Evolutionary conservation across 2,797 vertebrate species (phyloP), one percentile per base, ranked within the genome.

Genomic region (Sebastiscus tertius): DNA sequence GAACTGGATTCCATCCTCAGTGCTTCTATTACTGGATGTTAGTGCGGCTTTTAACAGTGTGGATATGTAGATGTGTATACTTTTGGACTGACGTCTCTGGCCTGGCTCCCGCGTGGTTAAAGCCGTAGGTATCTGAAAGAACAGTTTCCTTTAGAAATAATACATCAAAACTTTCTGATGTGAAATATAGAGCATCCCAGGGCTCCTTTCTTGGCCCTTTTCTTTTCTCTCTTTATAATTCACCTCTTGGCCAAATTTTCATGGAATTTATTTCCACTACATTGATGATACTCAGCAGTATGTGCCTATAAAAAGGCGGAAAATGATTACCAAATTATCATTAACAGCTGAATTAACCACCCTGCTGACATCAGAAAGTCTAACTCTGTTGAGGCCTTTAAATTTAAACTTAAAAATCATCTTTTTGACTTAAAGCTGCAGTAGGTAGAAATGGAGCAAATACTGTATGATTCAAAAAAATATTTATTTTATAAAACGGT

Each of bases 331-430:
- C 18, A 42, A 69, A 55, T 34, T 6, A 56, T 58, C 4, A 60
- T 18, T 20, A 8, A 55, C 26, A 29, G 13, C 16, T 20, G 13
- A 16, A 66, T 22, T 18, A 67, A 73, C 55, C 16, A 18, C 13
- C 63, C 42, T 20, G 54, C 55, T 66, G 24, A 13, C 52, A 60
- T 59, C 27, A 79, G 29, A 26, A 42, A 54, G 62, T 80, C 54
- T 54, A 31, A 68, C 42, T 59, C 24, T 39, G 26, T 26, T 62
- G 24, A 54, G 58, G 33, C 24, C 54, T 66, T 66, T 46, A 31
- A 59, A 66, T 46, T 34, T 12, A 39, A 36, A 62, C 54, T 24
- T 56, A 49, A 49, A 49, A 49, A 49, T 49, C 46, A 20, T 49
- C 0, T 8, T 49, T 49, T 49, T 4, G 46, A 18, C 46, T 49